Evolutionary conservation across 1,140 invertebrate species (phyloP), one percentile per base, ranked within the genome.

Genomic region (Cydia strobilella): DNA sequence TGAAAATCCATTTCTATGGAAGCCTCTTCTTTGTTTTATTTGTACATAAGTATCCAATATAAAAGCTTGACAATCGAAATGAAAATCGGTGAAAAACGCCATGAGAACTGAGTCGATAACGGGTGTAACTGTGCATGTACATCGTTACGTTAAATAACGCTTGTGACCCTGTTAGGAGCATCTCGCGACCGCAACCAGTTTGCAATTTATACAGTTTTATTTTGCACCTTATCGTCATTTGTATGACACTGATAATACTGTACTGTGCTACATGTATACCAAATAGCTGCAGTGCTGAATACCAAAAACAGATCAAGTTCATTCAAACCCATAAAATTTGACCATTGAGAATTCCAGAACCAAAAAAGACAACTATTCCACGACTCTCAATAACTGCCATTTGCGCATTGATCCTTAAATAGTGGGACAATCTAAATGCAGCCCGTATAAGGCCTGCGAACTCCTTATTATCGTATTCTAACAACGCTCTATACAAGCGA

Each of bases 361-460:
- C 18, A 59, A 59, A 59, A 54, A 59, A 59, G 54, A 59, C 54
- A 23, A 59, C 54, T 23, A 23, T 59, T 59, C 54, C 54, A 59
- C 54, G 54, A 59, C 20, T 59, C 74, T 74, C 62, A 78, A 77
- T 76, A 75, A 75, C 76, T 48, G 73, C 77, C 76, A 78, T 82
- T 78, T 82, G 76, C 78, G 79, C 77, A 42, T 25, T 74, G 77
- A 79, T 83, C 80, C 82, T 84, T 83, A 90, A 88, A 88, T 83
- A 86, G 81, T 77, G 84, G 84, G 85, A 82, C 83, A 85, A 85
- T 88, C 86, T 87, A 84, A 85, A 89, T 89, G 83, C 87, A 83
- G 72, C 80, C 88, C 85, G 80, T 87, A 86, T 80, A 86, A 80
- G 81, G 85, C 78, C 83, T 86, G 85, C 86, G 65, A 48, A 83